A percentile compares a stretch with the other conserved stretches of the same genome.
Evolutionary conservation across 2,888 invertebrate genomes (phyloP).

Genomic region (Molorchus minor): DNA sequence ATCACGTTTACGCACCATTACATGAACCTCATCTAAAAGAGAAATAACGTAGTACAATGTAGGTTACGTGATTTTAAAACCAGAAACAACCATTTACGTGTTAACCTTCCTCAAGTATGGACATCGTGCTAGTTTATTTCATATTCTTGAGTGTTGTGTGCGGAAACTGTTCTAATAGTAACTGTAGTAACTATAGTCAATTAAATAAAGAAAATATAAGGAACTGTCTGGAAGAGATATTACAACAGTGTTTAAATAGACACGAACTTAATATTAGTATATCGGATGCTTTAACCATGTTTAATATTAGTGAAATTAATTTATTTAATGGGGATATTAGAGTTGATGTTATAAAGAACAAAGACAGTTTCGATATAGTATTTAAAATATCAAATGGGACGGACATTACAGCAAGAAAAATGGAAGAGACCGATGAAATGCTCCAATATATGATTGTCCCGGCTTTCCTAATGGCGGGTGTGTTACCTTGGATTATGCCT

Average conservation of each 20-base stretch:
- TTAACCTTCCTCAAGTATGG: slow-evolving; percentile 35
- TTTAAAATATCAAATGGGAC: slow-evolving; percentile 5
- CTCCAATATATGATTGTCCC: slow-evolving; percentile 61
- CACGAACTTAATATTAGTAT: no score
- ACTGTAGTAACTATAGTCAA: slow-evolving; percentile 28
- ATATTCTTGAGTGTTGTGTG: slow-evolving; percentile 14
- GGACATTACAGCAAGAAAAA: slow-evolving; percentile 26
- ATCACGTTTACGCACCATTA: no score
- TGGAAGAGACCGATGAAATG: no score
- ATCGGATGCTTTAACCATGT: no score
- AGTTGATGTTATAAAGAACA: not conserved
- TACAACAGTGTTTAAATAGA: no score
- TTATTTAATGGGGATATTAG: slow-evolving; percentile 8
- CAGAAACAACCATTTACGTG: slow-evolving; percentile 30
- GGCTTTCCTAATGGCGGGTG: slow-evolving; percentile 71
- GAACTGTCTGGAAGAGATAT: slow-evolving; percentile 35
- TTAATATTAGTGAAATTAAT: slow-evolving; percentile 10
- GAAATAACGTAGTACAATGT: no score
- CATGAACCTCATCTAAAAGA: no score
- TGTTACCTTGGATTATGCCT: slow-evolving; percentile 75
- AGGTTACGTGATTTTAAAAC: no score
- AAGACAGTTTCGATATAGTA: slow-evolving; percentile 21
- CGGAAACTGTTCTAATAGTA: slow-evolving; percentile 16
- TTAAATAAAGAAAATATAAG: slow-evolving; percentile 42
- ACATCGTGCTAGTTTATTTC: slow-evolving; percentile 30